A percentile compares a stretch with the other conserved stretches of the same genome.
These are phyloP conservation scores for Drosophila trichaetosa DNA, from an alignment of 2,888 invertebrate genomes.

Conservation along the genomic window DNA sequence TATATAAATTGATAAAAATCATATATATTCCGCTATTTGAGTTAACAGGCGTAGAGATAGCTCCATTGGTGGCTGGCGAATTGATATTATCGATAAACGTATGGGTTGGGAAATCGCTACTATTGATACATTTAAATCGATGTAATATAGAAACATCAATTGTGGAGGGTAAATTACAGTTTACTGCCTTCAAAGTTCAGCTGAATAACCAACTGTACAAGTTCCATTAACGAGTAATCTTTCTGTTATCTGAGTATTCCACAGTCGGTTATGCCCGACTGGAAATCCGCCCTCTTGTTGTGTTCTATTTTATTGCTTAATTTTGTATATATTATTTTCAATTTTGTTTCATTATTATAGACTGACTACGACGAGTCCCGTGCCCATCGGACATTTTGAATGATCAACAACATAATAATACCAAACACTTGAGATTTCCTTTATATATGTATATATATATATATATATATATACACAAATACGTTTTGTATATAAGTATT, in stretches of 20 bases:
- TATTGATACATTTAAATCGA: neutral
- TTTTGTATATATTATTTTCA: constrained; percentile 38
- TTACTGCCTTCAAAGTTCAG: neutral
- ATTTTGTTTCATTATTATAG: constrained; percentile 70
- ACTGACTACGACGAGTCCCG: constrained; percentile 83
- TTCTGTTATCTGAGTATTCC: neutral
- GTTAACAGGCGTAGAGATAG: too few relatives aligned
- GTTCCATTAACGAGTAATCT: neutral
- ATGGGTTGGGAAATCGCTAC: neutral
- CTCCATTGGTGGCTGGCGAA: neutral
- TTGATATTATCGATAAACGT: neutral
- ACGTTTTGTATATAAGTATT: constrained; percentile 41
- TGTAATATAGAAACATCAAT: neutral
- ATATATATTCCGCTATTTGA: too few relatives aligned
- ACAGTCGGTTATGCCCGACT: neutral
- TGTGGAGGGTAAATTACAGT: neutral
- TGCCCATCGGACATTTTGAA: constrained; percentile 80
- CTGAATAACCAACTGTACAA: neutral
- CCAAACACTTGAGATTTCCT: constrained; percentile 56
- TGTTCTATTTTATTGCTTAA: constrained; percentile 25
- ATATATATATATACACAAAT: neutral
- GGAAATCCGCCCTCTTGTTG: neutral
- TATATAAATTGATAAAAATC: neutral
- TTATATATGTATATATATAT: constrained; percentile 26
- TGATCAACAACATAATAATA: constrained; percentile 46